These are phyloP conservation scores for Balaeniceps rex DNA, from an alignment of 2,113 vertebrate species.

Conservation along the genomic window DNA sequence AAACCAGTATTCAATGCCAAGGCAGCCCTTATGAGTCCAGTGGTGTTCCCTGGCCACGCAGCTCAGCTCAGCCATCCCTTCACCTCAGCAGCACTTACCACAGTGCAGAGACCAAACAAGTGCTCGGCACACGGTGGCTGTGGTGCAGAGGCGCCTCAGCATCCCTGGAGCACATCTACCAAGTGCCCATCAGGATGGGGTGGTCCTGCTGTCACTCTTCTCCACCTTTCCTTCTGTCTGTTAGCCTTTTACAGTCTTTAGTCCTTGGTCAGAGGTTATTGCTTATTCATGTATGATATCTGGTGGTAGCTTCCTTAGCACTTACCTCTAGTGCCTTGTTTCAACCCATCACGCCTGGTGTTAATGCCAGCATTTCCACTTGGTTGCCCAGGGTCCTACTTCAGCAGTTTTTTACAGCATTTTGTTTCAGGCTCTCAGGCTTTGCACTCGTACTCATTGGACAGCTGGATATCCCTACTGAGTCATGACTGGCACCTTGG, in stretches of 20 bases:
- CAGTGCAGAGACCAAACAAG: not conserved
- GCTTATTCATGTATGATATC: not conserved
- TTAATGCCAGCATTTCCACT: not conserved
- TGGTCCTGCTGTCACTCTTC: not conserved
- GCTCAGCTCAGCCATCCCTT: rapidly evolving
- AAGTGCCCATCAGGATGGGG: not conserved
- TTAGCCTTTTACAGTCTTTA: not conserved
- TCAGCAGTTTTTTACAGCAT: not conserved
- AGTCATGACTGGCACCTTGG: not conserved
- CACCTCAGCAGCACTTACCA: not conserved
- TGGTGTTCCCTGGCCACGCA: not conserved
- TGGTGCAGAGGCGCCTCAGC: not conserved
- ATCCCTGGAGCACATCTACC: not conserved
- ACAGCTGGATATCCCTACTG: not conserved
- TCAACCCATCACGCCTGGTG: not conserved
- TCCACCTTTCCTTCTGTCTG: slow-evolving; percentile 34
- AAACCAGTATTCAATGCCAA: rapidly evolving
- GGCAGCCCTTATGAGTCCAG: rapidly evolving
- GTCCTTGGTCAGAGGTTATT: not conserved
- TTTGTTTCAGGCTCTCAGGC: not conserved
- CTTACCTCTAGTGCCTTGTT: not conserved
- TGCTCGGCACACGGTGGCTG: not conserved
- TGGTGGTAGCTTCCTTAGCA: not conserved
- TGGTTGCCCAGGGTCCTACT: not conserved
- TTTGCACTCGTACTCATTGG: not conserved